Percentiles rank a stretch among this genome's conserved stretches.
phyloP scores from a whole-genome alignment of 2,888 invertebrate species.

The Stegophylla sp. region DNA sequence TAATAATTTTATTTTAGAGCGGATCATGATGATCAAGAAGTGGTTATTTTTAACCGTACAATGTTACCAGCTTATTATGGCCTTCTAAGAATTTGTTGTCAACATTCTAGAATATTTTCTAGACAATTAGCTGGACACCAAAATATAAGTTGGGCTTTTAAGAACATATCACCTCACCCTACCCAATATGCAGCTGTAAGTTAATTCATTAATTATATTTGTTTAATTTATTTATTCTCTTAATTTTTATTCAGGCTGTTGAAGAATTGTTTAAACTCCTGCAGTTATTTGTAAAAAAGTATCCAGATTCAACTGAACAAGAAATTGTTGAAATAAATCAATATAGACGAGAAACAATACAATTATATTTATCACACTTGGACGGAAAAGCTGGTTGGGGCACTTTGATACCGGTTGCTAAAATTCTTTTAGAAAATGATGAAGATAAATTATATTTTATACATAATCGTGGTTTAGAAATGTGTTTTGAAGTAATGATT shows the following conservation, averaged over 20 bases:
- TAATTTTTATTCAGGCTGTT: constrained; percentile 71
- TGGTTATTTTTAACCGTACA: constrained; percentile 89
- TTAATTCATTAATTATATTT: constrained; percentile 48
- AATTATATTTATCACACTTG: constrained; percentile 71
- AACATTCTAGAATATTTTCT: constrained; percentile 84
- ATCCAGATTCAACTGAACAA: constrained; percentile 78
- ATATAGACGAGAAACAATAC: constrained; percentile 83
- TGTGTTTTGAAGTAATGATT: constrained; percentile 74
- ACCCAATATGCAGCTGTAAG: constrained; percentile 83
- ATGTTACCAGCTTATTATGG: constrained; percentile 95
- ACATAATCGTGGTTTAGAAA: constrained; percentile 86
- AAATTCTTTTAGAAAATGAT: constrained; percentile 86
- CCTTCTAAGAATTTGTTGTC: constrained; percentile 86
- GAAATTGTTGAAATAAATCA: constrained; percentile 83
- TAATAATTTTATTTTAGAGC: constrained; percentile 70
- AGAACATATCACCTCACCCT: constrained; percentile 94
- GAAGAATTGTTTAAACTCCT: constrained; percentile 91
- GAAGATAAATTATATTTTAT: constrained; percentile 88
- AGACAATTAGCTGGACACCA: constrained; percentile 88
- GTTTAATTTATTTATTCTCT: constrained; percentile 13
- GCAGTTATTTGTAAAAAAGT: constrained; percentile 84
- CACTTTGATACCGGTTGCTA: constrained; percentile 87
- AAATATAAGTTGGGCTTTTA: constrained; percentile 95
- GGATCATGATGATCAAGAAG: constrained; percentile 95
- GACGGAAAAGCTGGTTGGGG: constrained; percentile 93